Base-by-base conservation (phyloP, 2,797 vertebrate genomes). In the Harpagifer antarcticus region DNA sequence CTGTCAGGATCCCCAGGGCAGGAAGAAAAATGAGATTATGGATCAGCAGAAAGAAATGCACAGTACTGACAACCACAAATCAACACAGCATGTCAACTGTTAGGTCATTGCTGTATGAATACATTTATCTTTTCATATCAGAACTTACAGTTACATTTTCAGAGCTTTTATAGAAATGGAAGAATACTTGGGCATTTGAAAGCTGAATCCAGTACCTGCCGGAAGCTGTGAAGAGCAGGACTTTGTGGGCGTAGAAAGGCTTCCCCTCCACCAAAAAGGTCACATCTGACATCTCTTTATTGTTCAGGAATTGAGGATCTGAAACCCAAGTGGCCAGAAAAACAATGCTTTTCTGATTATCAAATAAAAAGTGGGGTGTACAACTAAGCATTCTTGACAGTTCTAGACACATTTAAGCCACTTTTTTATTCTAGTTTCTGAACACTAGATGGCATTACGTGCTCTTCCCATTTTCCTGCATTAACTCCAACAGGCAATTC, bases 181-280 rank as follows among this genome's bases (percentile, higher is more conserved):
- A 5, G 11, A n/a, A 13, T 2, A 64, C 9, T 37, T n/a, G 2
- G 3, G 5, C n/a, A 23, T 57, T 48, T 40, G 3, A 48, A 43
- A 50, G 60, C 3, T 1, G 31, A 54, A 70, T 52, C 48, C 52
- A 63, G 12, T 84, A 96, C 95, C 95, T 94, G 86, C 63, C 90
- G 54, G 95, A 96, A 56, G 95, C 95, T 3, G 95, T 95, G 74
- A 95, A 94, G 70, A 96, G 94, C 86, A 96, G 90, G 64, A 95
- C 95, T 88, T 95, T 95, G 86, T 96, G 95, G 59, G 93, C 95
- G 1, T 95, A 96, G 60, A 95, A 96, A 16, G 95, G 95, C 56
- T 95, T 95, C 80, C 94, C 95, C 23, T 96, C 95, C 81, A 96
- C 95, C 83, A 96, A 78, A 85, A 96, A 96, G 15, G 95, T 96